Evolutionary conservation across 2,797 vertebrate species (phyloP).

Genomic region (Pogonophryne albipinna): DNA sequence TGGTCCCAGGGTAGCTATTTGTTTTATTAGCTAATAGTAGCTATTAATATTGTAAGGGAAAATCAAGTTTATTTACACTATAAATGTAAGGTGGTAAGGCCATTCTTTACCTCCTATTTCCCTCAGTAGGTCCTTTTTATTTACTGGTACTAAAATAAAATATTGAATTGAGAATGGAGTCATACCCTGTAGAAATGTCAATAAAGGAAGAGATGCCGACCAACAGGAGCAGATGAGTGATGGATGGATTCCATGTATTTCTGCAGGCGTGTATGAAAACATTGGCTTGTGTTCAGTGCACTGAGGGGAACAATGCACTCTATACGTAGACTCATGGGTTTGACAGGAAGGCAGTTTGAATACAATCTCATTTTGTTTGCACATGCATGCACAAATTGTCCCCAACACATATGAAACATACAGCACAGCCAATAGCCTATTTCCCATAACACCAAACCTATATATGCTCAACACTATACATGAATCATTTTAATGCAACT

Average conservation of each 20-base stretch:
- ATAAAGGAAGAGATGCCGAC: background rate
- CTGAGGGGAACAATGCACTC: background rate
- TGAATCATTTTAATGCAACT: constrained; percentile 55
- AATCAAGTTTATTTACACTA: too few species aligned
- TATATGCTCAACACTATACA: constrained; percentile 12
- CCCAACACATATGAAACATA: background rate
- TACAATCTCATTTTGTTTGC: constrained; percentile 30
- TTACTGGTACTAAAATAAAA: too few species aligned
- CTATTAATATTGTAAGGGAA: too few species aligned
- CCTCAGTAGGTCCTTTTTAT: too few species aligned
- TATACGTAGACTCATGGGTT: background rate
- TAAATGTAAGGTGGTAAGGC: too few species aligned
- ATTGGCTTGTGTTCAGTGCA: background rate
- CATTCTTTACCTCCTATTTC: too few species aligned
- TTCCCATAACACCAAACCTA: constrained; percentile 19
- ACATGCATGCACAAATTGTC: constrained; percentile 14
- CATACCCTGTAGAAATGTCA: background rate
- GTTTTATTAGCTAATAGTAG: too few species aligned
- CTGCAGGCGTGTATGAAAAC: background rate
- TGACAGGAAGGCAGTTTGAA: constrained; percentile 26
- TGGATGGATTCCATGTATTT: background rate
- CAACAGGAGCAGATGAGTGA: background rate
- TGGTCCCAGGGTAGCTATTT: too few species aligned
- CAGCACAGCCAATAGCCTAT: background rate
- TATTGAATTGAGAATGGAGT: background rate